phyloP scores from a whole-genome alignment of 2,888 invertebrate species.

The Sisyra nigra region DNA sequence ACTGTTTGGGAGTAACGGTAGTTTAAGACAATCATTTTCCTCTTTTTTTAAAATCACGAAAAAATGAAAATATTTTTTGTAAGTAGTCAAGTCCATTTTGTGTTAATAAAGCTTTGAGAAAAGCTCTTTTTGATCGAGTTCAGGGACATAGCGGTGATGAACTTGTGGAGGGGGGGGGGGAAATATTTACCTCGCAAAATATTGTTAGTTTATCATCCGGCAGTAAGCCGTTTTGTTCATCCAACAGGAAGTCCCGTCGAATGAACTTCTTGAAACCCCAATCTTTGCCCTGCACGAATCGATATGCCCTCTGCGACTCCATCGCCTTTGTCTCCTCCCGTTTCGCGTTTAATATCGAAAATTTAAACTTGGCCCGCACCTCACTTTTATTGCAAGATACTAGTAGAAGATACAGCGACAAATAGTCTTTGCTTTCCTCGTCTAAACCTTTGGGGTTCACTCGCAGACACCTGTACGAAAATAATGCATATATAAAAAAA shows the following conservation, averaged over 20 bases:
- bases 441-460: constrained; percentile 99
- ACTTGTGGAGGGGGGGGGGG: neutral
- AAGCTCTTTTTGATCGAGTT: too few species aligned
- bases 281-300: constrained; percentile 99
- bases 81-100: too few species aligned
- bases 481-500: too few species aligned
- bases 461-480: constrained; percentile 96
- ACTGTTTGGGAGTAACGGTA: too few species aligned
- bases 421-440: constrained; percentile 99
- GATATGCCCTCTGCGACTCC: constrained; percentile 92
- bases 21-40: too few species aligned
- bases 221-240: constrained; percentile 95
- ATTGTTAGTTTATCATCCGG: constrained; percentile 99
- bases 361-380: constrained; percentile 99
- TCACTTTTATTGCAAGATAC: constrained; percentile 99
- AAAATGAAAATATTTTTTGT: too few species aligned
- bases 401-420: constrained; percentile 94
- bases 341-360: constrained; percentile 99
- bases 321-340: constrained; percentile 99
- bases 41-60: too few species aligned
- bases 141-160: neutral
- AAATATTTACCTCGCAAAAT: constrained; percentile 81
- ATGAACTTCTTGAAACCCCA: constrained; percentile 99
- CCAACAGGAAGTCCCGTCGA: constrained; percentile 93
- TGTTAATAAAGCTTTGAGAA: too few species aligned